These are phyloP conservation scores for Atta cephalotes DNA, from an alignment of 1,140 invertebrate species.

Conservation along the genomic window DNA sequence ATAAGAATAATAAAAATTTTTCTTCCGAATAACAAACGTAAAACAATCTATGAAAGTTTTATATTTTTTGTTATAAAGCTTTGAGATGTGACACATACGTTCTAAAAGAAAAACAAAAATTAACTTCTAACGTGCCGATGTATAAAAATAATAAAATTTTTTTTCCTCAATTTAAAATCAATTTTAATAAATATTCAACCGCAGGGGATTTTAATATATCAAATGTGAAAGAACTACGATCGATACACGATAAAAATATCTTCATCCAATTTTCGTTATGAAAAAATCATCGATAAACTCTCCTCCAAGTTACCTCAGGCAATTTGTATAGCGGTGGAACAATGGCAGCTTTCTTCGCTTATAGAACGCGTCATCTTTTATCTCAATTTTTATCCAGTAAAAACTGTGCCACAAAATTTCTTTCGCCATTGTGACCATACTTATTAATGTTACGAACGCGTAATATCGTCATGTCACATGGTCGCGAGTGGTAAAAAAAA, in stretches of 20 bases:
- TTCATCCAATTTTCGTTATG: slow-evolving; percentile 22
- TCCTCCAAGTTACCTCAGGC: slow-evolving; percentile 19
- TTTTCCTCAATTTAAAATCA: slow-evolving; percentile 10
- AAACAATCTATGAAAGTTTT: too few species aligned
- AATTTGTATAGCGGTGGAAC: slow-evolving; percentile 43
- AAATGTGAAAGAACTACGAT: background rate
- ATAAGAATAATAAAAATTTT: too few species aligned
- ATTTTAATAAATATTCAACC: background rate
- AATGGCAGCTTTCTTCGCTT: slow-evolving; percentile 6
- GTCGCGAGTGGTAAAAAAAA: background rate
- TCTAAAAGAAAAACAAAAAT: background rate
- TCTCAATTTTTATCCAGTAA: slow-evolving; percentile 43
- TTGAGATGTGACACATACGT: too few species aligned
- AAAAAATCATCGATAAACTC: slow-evolving; percentile 44
- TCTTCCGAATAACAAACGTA: too few species aligned
- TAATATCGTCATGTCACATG: slow-evolving; percentile 36
- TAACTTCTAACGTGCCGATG: too few species aligned
- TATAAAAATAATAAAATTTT: background rate
- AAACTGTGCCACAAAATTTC: slow-evolving; percentile 48
- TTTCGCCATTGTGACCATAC: slow-evolving; percentile 56
- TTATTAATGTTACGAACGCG: slow-evolving; percentile 56
- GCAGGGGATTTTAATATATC: slow-evolving; percentile 8
- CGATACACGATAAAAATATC: slow-evolving; percentile 10
- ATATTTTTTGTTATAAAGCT: too few species aligned
- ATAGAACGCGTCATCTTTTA: slow-evolving; percentile 45